phyloP scores from a whole-genome alignment of 1,140 invertebrate species.

The Tetramorium alpestre region DNA sequence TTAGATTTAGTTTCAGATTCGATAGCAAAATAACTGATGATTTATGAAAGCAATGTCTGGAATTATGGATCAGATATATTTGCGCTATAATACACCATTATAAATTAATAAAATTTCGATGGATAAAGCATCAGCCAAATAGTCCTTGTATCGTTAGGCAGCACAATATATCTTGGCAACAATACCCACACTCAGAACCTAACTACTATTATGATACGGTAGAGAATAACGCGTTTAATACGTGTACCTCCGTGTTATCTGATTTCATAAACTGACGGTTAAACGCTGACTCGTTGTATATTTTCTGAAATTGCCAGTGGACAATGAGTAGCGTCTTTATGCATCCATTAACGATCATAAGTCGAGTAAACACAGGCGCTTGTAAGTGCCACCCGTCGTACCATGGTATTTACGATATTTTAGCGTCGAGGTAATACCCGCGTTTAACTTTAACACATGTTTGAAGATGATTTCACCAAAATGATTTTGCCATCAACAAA shows the following conservation, averaged over 20 bases:
- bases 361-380: constrained; percentile 30
- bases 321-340: constrained; percentile 41
- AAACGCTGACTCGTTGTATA: constrained; percentile 24
- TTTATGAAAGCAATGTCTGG: not conserved
- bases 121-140: not conserved
- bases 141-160: not conserved
- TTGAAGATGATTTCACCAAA: not conserved
- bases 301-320: constrained; percentile 43
- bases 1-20: constrained; percentile 10
- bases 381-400: constrained; percentile 27
- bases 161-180: constrained; percentile 10
- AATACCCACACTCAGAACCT: constrained; percentile 14
- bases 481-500: not conserved
- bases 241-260: constrained; percentile 18
- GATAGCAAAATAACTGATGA: not conserved
- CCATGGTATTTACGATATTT: constrained; percentile 30
- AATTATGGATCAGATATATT: not conserved
- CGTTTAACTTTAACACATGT: constrained; percentile 27
- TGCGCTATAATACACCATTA: not conserved
- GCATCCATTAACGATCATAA: constrained; percentile 37
- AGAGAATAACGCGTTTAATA: constrained; percentile 40
- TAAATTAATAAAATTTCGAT: constrained; percentile 33
- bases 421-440: constrained; percentile 4
- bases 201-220: constrained; percentile 34
- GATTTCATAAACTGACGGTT: constrained; percentile 39